Percentiles rank a stretch among this genome's conserved stretches.
Evolutionary conservation across 2,797 vertebrate species (phyloP).

Genomic region (Crocodylus rhombifer): DNA sequence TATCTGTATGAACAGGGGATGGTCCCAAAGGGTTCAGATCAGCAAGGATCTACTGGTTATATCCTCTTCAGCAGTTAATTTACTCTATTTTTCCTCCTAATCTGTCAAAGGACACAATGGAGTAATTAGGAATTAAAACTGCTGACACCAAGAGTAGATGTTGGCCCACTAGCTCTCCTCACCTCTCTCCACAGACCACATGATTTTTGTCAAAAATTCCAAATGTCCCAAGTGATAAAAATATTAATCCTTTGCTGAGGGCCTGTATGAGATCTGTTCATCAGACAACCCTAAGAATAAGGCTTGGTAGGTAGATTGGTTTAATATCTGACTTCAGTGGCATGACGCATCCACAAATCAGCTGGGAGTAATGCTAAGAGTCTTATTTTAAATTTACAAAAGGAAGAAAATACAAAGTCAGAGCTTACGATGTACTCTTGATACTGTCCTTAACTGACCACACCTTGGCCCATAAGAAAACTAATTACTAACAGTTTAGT

Average conservation of each 20-base stretch:
- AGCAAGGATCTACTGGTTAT: too few species aligned
- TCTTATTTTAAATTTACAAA: constrained; percentile 8
- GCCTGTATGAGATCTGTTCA: neutral
- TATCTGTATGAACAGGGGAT: too few species aligned
- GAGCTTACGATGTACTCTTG: neutral
- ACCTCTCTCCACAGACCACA: neutral
- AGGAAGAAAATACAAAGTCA: neutral
- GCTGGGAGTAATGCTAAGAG: fast-evolving
- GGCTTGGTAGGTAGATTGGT: neutral
- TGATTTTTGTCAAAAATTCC: neutral
- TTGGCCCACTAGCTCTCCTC: neutral
- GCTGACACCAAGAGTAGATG: neutral
- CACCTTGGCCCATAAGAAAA: neutral
- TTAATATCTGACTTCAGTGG: neutral
- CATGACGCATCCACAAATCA: neutral
- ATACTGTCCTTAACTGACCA: neutral
- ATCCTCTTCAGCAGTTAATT: too few species aligned
- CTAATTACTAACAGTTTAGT: neutral
- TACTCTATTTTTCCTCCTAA: neutral
- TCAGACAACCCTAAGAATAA: neutral
- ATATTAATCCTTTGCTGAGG: neutral
- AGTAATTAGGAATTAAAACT: neutral
- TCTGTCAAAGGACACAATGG: neutral
- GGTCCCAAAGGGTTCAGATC: too few species aligned
- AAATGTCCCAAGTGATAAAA: neutral